Base-by-base conservation (phyloP, 1,140 invertebrate genomes). In the Drosophila mauritiana region DNA sequence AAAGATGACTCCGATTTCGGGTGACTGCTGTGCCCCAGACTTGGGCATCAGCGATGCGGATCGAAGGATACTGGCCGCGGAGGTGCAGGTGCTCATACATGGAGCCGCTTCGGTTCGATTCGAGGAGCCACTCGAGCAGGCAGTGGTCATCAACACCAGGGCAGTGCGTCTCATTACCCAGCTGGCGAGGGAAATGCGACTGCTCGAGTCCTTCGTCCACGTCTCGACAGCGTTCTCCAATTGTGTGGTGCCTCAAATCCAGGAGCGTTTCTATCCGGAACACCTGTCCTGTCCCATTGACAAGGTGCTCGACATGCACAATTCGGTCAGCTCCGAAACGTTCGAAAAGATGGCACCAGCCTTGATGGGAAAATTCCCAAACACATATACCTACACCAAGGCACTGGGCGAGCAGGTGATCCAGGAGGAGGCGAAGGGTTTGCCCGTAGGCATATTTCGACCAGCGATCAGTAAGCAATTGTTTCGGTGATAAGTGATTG, bases 361-460 rank as follows among this genome's bases (percentile, higher is more conserved):
- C 36, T 74, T 97, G 39, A 70, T 97, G 3, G 95, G 93, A 0
- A 93, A 95, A 31, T 96, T 94, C 86, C 97, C 97, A 0, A 98
- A 98, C 81, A 97, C 96, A 0, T 98, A 98, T 79, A 94, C 95
- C 0, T 97, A 94, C 78, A 97, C 96, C 0, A 98, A 98, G 93
- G 94, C 96, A 1, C 89, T 97, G 8, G 96, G 95, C 1, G 97
- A 98, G 92, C 94, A 96, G 64, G 86, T 96, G 0, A 93, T 97
- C 0, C 92, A 94, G 57, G 93, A 94, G 39, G 94, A 96, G 65
- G 92, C 94, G 0, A 91, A 91, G 11, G 94, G 94, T 27, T 80
- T 99, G 20, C 98, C 98, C 0, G 90, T 94, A 0, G 95, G 94
- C 8, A 92, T 97, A 0, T 94, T 96, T 80, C 93, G 96, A 67